Conservation (phyloP, 2,113 vertebrate genomes). For the Numida meleagris region DNA sequence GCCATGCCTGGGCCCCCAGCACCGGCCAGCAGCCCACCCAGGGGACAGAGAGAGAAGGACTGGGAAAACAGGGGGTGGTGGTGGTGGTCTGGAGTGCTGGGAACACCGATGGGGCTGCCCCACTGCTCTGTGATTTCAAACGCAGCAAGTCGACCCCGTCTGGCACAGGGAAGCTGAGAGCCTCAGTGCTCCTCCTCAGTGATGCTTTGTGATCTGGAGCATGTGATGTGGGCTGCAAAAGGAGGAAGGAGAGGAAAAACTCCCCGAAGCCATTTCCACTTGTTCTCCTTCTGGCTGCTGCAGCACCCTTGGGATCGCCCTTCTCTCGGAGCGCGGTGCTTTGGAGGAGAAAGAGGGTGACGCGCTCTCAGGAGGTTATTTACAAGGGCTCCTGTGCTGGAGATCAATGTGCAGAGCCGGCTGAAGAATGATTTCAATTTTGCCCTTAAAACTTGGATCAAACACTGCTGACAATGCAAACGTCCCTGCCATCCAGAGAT, state of each 20-base stretch:
- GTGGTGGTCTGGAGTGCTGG: not conserved
- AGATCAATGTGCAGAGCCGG: slow-evolving; percentile 48
- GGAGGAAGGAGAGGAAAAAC: not conserved
- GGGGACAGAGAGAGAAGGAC: accelerated
- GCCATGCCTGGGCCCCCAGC: too few relatives aligned
- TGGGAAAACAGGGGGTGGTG: too few relatives aligned
- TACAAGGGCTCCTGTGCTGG: slow-evolving; percentile 35
- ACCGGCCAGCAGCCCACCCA: not conserved
- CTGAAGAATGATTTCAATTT: slow-evolving; percentile 57
- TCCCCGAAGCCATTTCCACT: not conserved
- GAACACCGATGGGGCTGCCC: accelerated
- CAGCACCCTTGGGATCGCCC: slow-evolving; percentile 19
- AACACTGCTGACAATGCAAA: slow-evolving; percentile 54
- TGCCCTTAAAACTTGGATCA: slow-evolving; percentile 65
- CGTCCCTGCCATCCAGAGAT: slow-evolving; percentile 23
- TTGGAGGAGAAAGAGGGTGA: slow-evolving; percentile 12
- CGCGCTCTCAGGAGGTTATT: slow-evolving; percentile 35
- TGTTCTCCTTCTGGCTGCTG: not conserved
- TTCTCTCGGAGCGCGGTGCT: not conserved
- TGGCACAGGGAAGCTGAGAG: not conserved
- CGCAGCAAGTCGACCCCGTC: not conserved
- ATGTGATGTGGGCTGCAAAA: not conserved
- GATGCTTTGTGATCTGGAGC: slow-evolving; percentile 19
- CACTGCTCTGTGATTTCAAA: not conserved
- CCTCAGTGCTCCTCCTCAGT: not conserved